Conservation (phyloP, 2,113 vertebrate species). For the Antechinus flavipes region DNA sequence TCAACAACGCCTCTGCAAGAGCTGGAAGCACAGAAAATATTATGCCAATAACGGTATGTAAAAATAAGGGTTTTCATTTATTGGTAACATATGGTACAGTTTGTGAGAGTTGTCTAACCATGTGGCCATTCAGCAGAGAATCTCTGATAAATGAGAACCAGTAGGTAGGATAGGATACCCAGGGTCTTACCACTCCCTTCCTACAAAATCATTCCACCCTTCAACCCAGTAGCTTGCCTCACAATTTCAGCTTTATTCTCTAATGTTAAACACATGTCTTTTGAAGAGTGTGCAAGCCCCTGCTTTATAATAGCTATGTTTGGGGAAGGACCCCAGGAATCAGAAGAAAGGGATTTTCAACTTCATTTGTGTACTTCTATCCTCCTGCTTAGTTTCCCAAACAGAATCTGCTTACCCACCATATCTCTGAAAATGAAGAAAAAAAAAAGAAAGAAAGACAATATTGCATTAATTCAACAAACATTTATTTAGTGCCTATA, state of each 20-base stretch:
- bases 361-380: background rate
- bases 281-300: constrained; percentile 17
- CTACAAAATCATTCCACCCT: constrained; percentile 38
- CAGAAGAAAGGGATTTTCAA: background rate
- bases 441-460: background rate
- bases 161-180: background rate
- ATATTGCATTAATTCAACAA: background rate
- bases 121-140: background rate
- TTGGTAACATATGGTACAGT: constrained; percentile 53
- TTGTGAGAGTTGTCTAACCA: constrained; percentile 41
- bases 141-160: constrained; percentile 51
- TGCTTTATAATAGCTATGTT: background rate
- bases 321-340: constrained; percentile 4
- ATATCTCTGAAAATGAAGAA: background rate
- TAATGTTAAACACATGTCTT: constrained; percentile 68
- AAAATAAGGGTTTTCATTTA: constrained; percentile 43
- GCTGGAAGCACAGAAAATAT: constrained; percentile 27
- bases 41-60: constrained; percentile 19
- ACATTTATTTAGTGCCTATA: background rate
- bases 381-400: background rate
- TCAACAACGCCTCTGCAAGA: constrained; percentile 32
- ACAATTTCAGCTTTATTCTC: constrained; percentile 39
- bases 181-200: constrained; percentile 17
- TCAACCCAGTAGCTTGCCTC: constrained; percentile 52
- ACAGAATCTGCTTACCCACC: no score